A percentile compares a stretch with the other conserved stretches of the same genome.
Conservation (phyloP, 2,113 vertebrate genomes). For the Sapajus apella region DNA sequence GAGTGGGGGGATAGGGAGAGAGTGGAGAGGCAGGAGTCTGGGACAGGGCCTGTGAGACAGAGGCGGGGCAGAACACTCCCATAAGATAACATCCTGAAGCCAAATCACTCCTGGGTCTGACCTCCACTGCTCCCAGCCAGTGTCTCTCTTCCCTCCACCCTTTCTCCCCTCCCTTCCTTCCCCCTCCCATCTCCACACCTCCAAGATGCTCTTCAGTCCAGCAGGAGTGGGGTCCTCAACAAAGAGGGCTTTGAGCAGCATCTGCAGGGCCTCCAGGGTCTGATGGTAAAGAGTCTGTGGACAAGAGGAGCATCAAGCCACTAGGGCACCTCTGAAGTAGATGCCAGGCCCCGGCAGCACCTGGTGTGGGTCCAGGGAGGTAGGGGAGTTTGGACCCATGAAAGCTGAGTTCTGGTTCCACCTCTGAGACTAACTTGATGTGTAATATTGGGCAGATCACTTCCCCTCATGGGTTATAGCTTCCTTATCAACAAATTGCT, state of each 20-base stretch:
- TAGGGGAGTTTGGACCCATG: not conserved
- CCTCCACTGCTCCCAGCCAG: not conserved
- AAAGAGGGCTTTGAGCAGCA: slow-evolving; percentile 67
- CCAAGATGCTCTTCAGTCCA: slow-evolving; percentile 72
- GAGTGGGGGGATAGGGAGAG: fast-evolving
- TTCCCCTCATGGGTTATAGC: not conserved
- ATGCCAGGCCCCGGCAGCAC: not conserved
- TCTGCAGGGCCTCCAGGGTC: slow-evolving; percentile 71
- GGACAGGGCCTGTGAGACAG: not conserved
- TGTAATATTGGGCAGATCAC: not conserved
- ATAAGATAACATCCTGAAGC: not conserved
- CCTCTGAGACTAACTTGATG: not conserved
- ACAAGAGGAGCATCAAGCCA: not conserved
- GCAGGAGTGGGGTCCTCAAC: slow-evolving; percentile 66
- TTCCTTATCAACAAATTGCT: not conserved
- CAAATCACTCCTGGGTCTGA: not conserved
- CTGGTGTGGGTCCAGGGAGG: not conserved
- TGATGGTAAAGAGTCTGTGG: slow-evolving; percentile 63
- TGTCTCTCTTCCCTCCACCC: not conserved
- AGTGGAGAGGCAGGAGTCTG: not conserved
- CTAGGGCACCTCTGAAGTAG: not conserved
- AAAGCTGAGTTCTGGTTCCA: not conserved
- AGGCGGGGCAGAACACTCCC: not conserved
- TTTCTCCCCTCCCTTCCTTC: not conserved
- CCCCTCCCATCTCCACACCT: slow-evolving; percentile 22